A percentile compares a stretch with the other conserved stretches of the same genome.
These are phyloP conservation scores for Athalia circularis DNA, from an alignment of 2,888 invertebrate species.

Conservation along the genomic window DNA sequence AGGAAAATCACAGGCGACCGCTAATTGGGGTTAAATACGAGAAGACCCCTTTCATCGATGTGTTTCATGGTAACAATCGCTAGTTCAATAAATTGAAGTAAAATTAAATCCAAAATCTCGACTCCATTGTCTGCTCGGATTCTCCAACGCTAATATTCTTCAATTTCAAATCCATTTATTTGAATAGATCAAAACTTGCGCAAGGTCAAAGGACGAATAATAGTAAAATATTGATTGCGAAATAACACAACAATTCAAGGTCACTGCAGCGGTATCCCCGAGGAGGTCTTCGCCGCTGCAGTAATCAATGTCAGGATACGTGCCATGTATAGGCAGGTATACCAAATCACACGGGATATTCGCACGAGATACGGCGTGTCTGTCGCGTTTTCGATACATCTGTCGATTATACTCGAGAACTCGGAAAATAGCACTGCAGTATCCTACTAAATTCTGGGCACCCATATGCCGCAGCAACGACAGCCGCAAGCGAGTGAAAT, in stretches of 20 bases:
- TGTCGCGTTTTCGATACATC: conserved; percentile 17
- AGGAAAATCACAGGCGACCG: neutral
- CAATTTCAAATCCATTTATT: neutral
- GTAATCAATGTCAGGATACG: conserved; percentile 36
- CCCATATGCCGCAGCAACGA: neutral
- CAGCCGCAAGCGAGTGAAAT: neutral
- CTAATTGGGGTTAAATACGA: neutral
- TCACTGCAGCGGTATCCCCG: conserved; percentile 28
- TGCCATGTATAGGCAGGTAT: conserved; percentile 24
- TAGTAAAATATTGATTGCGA: conserved; percentile 27
- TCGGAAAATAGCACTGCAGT: conserved; percentile 16
- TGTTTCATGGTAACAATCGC: conserved; percentile 9
- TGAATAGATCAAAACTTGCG: conserved; percentile 7
- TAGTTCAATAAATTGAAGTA: neutral
- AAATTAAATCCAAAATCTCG: neutral
- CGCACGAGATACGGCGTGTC: neutral
- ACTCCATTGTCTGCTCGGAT: neutral
- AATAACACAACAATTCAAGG: conserved; percentile 34
- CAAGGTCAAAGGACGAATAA: conserved; percentile 20
- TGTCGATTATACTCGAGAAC: conserved; percentile 25
- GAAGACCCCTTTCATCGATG: neutral
- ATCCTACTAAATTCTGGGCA: neutral
- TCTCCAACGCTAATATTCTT: too few relatives aligned
- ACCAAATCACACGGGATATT: conserved; percentile 23
- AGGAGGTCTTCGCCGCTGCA: conserved; percentile 14